These are phyloP conservation scores for Cherax quadricarinatus DNA, from an alignment of 1,140 invertebrate genomes.

Conservation along the genomic window DNA sequence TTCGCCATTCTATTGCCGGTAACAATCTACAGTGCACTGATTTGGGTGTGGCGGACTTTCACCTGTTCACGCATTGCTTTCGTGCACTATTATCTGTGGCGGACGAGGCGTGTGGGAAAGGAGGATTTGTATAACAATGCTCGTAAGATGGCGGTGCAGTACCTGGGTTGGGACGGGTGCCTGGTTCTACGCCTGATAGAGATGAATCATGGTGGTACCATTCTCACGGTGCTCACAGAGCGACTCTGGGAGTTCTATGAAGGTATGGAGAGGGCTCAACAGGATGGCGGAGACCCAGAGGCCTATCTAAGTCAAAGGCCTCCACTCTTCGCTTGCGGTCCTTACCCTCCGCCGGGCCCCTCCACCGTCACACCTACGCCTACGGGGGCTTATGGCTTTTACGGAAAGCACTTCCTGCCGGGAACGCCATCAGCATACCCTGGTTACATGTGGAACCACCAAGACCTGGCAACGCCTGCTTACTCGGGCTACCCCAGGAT, in stretches of 20 bases:
- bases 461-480: slow-evolving; percentile 70
- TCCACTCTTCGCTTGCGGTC: slow-evolving; percentile 72
- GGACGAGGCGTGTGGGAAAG: slow-evolving; percentile 75
- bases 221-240: slow-evolving; percentile 75
- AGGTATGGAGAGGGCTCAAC: slow-evolving; percentile 72
- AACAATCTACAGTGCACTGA: slow-evolving; percentile 75
- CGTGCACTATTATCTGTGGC: slow-evolving; percentile 76
- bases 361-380: slow-evolving; percentile 66
- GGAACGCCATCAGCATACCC: slow-evolving; percentile 70
- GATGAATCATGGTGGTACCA: slow-evolving; percentile 77
- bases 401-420: slow-evolving; percentile 72
- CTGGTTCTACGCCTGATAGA: slow-evolving; percentile 77
- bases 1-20: slow-evolving; percentile 76
- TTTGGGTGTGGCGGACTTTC: slow-evolving; percentile 77
- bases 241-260: slow-evolving; percentile 73
- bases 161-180: slow-evolving; percentile 77
- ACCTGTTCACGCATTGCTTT: slow-evolving; percentile 76
- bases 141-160: slow-evolving; percentile 76
- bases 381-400: slow-evolving; percentile 69
- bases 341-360: slow-evolving; percentile 62
- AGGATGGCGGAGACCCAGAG: slow-evolving; percentile 72
- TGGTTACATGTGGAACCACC: slow-evolving; percentile 73
- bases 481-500: slow-evolving; percentile 72
- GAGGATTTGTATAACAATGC: slow-evolving; percentile 75
- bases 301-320: slow-evolving; percentile 68